Evolutionary conservation across 2,888 invertebrate species (phyloP), one percentile per base, ranked within the genome.

Genomic region (Steinernema scapterisci): DNA sequence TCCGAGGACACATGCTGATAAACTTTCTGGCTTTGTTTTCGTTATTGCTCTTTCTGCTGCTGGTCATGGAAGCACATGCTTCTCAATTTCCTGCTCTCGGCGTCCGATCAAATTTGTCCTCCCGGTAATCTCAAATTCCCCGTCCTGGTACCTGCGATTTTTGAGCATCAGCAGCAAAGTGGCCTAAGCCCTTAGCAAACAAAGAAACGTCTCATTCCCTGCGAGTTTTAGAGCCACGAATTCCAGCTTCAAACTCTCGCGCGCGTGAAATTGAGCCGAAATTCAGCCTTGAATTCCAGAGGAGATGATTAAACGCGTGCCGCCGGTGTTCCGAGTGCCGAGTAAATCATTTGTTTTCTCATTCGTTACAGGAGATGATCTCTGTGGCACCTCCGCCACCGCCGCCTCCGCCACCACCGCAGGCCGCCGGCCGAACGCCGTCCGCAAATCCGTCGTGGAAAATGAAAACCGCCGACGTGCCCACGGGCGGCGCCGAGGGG

Each of bases 351-450:
- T 63, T 27, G 38, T 48, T 16, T 48, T 48, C 48, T 16, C 48
- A 19, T 48, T 19, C 13, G 48, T 63, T 63, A 63, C 63, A 63
- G 63, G 63, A 21, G 63, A 63, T 63, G 63, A 63, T 25, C 63
- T 63, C 63, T 31, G 63, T 38, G 63, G 63, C 31, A 25, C 63
- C 63, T 63, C 63, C 63, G 6, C 63, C 63, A 11, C 74, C 74
- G 3, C 74, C 74, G 27, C 54, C 71, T 16, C 74, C 74, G 38
- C 38, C 38, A n/a, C 74, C 74, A 0, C 74, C 71, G 31, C 19
- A 23, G n/a, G n/a, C n/a, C n/a, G 19, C 23, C 70, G 21, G 23
- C 45, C 46, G 23, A 25, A 11, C 46, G 21, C 19, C 21, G 9
- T 1, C 70, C 25, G 70, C 44, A 6, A 13, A 27, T 7, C 27